Conservation (phyloP, 2,113 vertebrate species). For the Chamaea fasciata region DNA sequence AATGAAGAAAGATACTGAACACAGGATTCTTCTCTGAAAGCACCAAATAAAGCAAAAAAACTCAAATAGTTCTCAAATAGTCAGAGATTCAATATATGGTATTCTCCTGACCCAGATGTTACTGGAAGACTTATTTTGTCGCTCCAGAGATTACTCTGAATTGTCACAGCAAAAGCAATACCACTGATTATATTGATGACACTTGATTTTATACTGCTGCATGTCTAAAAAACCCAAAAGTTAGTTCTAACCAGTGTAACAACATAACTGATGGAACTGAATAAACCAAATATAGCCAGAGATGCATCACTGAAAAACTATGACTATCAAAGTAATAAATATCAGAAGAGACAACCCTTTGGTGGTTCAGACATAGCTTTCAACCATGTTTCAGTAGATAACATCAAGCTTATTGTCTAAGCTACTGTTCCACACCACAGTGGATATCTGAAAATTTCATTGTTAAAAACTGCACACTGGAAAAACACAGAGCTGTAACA, state of each 20-base stretch:
- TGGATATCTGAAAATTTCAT: neutral
- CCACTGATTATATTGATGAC: neutral
- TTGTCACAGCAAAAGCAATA: neutral
- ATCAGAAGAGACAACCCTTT: neutral
- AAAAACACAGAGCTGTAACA: neutral
- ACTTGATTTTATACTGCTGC: neutral
- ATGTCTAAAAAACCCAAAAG: neutral
- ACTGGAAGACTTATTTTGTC: neutral
- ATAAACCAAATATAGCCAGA: neutral
- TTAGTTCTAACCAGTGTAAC: neutral
- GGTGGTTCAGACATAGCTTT: neutral
- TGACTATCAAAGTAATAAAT: neutral
- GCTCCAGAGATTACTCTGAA: rapidly evolving
- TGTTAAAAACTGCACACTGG: neutral
- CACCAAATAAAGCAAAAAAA: neutral
- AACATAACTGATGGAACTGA: neutral
- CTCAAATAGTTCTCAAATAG: neutral
- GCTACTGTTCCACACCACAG: neutral
- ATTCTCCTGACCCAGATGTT: neutral
- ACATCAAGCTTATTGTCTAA: neutral
- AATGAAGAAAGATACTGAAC: neutral
- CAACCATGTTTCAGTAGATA: neutral
- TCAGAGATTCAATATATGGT: neutral
- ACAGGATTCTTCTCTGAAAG: neutral
- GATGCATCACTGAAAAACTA: neutral